Percentiles rank a stretch among this genome's conserved stretches.
phyloP scores from a whole-genome alignment of 2,113 vertebrate genomes.

The Scortum barcoo region DNA sequence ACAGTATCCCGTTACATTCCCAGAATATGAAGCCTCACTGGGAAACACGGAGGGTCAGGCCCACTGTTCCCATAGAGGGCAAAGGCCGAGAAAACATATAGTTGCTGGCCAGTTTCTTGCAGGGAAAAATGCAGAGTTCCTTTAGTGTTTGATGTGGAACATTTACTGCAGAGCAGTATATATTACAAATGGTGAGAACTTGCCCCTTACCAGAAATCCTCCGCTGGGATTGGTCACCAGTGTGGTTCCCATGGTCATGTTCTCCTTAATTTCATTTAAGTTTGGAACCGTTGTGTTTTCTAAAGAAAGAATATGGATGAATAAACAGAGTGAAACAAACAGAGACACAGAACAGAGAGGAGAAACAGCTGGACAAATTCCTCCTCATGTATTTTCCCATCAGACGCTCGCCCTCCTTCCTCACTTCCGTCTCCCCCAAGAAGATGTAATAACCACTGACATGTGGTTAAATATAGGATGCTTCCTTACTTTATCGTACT shows the following conservation, averaged over 20 bases:
- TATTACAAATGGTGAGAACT: slow-evolving; percentile 11
- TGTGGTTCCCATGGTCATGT: slow-evolving; percentile 98
- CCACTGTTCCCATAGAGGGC: slow-evolving; percentile 35
- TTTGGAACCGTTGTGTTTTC: slow-evolving; percentile 91
- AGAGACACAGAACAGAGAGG: slow-evolving; percentile 40
- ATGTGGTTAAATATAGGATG: slow-evolving; percentile 44
- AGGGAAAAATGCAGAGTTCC: slow-evolving; percentile 30
- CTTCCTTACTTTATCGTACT: slow-evolving; percentile 26
- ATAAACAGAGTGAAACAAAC: slow-evolving; percentile 76
- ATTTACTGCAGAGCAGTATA: slow-evolving; percentile 15
- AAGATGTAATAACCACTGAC: slow-evolving; percentile 39
- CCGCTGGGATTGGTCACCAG: slow-evolving; percentile 94
- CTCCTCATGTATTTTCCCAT: slow-evolving; percentile 70
- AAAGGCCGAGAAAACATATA: slow-evolving; percentile 55
- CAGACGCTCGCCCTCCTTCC: slow-evolving; percentile 43
- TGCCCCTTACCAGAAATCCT: slow-evolving; percentile 95
- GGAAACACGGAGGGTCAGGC: slow-evolving; percentile 31
- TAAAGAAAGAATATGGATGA: slow-evolving; percentile 71
- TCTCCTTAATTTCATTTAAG: slow-evolving; percentile 94
- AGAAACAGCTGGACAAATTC: slow-evolving; percentile 77
- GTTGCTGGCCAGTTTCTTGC: neutral
- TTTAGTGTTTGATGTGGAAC: slow-evolving; percentile 51
- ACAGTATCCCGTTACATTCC: slow-evolving; percentile 57
- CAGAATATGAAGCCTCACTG: slow-evolving; percentile 36
- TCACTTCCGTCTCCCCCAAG: neutral